phyloP scores from a whole-genome alignment of 53 echinoderm and acorn worm species.

The Actinopyga echinites region DNA sequence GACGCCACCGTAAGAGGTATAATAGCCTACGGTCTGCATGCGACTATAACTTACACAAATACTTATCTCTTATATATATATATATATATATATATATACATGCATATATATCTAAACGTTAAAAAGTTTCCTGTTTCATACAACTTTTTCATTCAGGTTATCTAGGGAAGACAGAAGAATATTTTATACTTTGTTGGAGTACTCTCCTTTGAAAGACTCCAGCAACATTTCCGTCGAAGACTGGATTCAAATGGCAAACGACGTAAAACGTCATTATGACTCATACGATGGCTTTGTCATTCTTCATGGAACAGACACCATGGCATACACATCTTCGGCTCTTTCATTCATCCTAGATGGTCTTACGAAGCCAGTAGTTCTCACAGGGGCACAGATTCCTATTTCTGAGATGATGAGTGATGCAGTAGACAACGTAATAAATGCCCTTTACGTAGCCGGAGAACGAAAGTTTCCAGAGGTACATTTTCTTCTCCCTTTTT shows the following conservation, averaged over 20 bases:
- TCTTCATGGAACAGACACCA: conserved; percentile 55
- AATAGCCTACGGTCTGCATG: too few relatives aligned
- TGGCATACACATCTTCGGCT: conserved; percentile 51
- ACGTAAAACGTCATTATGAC: background rate
- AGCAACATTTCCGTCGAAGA: conserved; percentile 43
- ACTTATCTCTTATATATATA: too few relatives aligned
- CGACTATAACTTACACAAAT: too few relatives aligned
- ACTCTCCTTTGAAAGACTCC: conserved; percentile 27
- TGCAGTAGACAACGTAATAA: conserved; percentile 21
- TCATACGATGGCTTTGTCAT: conserved; percentile 49
- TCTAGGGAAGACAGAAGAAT: background rate
- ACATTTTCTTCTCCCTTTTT: too few relatives aligned
- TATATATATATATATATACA: too few relatives aligned
- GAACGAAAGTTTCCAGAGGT: background rate
- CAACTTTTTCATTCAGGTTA: background rate
- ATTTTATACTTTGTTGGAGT: background rate
- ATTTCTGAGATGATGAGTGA: conserved; percentile 16
- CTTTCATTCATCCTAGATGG: conserved; percentile 52
- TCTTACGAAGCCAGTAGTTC: conserved; percentile 42
- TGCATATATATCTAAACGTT: too few relatives aligned
- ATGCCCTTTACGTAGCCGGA: conserved; percentile 25
- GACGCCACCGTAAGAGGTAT: too few relatives aligned
- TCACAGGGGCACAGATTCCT: conserved; percentile 49
- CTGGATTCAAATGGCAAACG: conserved; percentile 19
- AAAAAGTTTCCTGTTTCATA: background rate